Conservation (phyloP, 1,140 invertebrate genomes). For the Plectus sambesii region DNA sequence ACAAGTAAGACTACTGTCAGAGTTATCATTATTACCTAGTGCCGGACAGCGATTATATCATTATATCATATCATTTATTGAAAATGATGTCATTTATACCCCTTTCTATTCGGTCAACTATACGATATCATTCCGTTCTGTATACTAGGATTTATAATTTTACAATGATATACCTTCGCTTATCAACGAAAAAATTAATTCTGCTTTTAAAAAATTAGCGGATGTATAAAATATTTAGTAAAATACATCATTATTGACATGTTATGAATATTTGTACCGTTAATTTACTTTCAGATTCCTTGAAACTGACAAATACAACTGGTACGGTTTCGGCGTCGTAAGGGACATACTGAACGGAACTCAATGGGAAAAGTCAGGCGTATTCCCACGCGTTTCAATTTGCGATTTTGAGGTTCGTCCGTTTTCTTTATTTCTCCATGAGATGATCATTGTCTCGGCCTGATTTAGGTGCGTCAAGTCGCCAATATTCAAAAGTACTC, state of each 20-base stretch:
- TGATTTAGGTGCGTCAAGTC: slow-evolving; percentile 42
- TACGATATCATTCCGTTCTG: too few species aligned
- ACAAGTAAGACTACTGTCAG: slow-evolving; percentile 15
- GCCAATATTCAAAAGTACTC: slow-evolving; percentile 48
- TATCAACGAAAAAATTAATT: too few species aligned
- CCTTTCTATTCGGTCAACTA: too few species aligned
- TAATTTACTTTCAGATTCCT: slow-evolving; percentile 32
- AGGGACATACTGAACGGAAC: slow-evolving; percentile 33
- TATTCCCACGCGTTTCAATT: slow-evolving; percentile 51
- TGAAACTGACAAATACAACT: slow-evolving; percentile 36
- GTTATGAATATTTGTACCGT: background rate
- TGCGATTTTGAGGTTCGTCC: slow-evolving; percentile 51
- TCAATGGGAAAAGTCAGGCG: slow-evolving; percentile 43
- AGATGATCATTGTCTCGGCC: slow-evolving; percentile 4
- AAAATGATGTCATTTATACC: too few species aligned
- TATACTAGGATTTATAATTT: too few species aligned
- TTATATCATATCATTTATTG: too few species aligned
- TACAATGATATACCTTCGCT: too few species aligned
- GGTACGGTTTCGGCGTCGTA: slow-evolving; percentile 42
- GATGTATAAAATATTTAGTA: too few species aligned
- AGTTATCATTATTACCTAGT: too few species aligned
- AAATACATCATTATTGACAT: background rate
- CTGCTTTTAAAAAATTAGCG: too few species aligned
- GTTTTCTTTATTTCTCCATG: slow-evolving; percentile 21
- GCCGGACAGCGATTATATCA: too few species aligned